Conservation (phyloP, 2,797 vertebrate species). For the Oreonectes daqikongensis region DNA sequence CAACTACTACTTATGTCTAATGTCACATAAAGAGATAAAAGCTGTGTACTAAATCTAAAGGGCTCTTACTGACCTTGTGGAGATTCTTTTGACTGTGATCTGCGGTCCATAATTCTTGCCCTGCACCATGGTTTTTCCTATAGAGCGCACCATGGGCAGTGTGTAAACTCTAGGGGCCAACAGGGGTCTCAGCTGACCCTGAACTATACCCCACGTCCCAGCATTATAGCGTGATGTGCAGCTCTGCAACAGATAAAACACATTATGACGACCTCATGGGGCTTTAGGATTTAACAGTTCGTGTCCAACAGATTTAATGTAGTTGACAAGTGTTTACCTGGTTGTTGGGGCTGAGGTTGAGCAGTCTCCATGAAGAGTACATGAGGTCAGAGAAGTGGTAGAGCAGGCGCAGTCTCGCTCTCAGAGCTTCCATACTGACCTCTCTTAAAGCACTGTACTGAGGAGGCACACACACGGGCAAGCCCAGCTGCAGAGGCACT, state of each 20-base stretch:
- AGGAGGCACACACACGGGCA: conserved; percentile 79
- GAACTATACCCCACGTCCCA: conserved; percentile 79
- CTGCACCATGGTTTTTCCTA: conserved; percentile 83
- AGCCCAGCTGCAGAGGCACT: conserved; percentile 71
- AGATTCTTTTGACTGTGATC: conserved; percentile 83
- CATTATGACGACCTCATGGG: no score
- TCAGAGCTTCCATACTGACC: conserved; percentile 73
- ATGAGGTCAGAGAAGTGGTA: conserved; percentile 85
- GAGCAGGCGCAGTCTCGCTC: conserved; percentile 78
- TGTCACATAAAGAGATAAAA: background rate
- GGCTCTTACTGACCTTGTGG: conserved; percentile 69
- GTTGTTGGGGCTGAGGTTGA: conserved; percentile 78
- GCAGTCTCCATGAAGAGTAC: conserved; percentile 84
- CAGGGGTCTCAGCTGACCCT: conserved; percentile 79
- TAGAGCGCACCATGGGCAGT: conserved; percentile 81
- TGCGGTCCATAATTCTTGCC: conserved; percentile 84
- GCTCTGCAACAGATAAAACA: conserved; percentile 67
- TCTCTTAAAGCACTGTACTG: conserved; percentile 82
- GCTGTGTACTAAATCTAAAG: background rate
- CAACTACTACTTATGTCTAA: no score
- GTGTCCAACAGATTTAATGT: background rate
- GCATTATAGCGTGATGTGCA: conserved; percentile 79
- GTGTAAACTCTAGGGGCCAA: conserved; percentile 83
- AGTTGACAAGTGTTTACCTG: conserved; percentile 61
- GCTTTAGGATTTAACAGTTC: background rate